Base-by-base conservation (phyloP, 1,140 invertebrate genomes). In the Drosophila serrata region DNA sequence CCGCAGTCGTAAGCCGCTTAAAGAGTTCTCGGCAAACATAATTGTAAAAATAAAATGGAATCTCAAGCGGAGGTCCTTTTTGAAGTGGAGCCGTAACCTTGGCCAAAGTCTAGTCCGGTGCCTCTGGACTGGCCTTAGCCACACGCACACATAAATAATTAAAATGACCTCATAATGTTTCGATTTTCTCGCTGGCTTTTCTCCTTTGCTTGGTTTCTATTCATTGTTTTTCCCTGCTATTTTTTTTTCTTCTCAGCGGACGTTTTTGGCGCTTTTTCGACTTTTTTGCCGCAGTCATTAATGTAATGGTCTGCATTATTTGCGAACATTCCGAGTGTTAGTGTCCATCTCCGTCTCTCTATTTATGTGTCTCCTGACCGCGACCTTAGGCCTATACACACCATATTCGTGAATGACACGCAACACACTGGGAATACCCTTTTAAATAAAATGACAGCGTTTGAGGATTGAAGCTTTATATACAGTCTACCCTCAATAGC, bases 151-250 rank as follows among this genome's bases (percentile, higher is more conserved):
- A 79, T 84, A 84, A 84, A 84, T 84, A 84, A 84, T 84, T 84
- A 84, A 84, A 84, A 84, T 84, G 81, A 84, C 81, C 81, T 84
- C 81, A 84, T 84, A 84, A 84, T 72, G 81, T 84, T 84, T 84
- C 81, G 81, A 84, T 84, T 84, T 84, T 82, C 60, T 75, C 59
- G 56, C 27, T 40, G 33, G 17, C 33, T 61, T 59, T 63, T 56
- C 43, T 49, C 39, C 49, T 19, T 22, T 35, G 0, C 12, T 22
- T 15, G 37, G 35, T 27, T 35, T 33, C 58, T 51, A 40, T 65
- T 43, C 63, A 45, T 77, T 51, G 64, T 43, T 77, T 76, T 75
- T 39, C 33, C 42, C 24, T 39, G 22, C 3, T 73, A n/a, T 39
- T 27, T 42, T 64, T 73, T 33, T 19, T 61, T 40, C 68, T 69